Evolutionary conservation across 2,888 invertebrate genomes (phyloP).

Genomic region (Lasioglossum figueresi): DNA sequence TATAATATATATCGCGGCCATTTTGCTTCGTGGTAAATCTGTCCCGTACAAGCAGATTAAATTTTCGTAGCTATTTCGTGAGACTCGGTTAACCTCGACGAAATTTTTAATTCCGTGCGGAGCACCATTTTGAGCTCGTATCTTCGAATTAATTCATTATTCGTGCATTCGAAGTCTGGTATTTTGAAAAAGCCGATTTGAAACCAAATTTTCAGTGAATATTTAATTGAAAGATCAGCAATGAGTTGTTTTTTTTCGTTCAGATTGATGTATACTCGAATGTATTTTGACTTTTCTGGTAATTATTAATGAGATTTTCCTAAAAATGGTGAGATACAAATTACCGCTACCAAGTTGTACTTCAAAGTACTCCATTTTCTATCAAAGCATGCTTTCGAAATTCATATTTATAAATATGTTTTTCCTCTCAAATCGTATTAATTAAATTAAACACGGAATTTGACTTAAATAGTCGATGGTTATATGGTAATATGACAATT

Average conservation of each 20-base stretch:
- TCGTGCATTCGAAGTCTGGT: background rate
- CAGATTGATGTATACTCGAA: background rate
- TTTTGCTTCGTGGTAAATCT: background rate
- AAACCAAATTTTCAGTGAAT: background rate
- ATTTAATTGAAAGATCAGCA: background rate
- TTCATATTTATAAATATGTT: background rate
- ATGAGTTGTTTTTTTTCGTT: background rate
- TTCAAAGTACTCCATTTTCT: background rate
- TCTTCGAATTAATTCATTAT: background rate
- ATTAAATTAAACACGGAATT: background rate
- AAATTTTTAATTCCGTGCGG: background rate
- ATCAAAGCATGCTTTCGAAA: background rate
- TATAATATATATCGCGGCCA: background rate
- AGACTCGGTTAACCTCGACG: background rate
- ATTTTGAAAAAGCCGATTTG: background rate
- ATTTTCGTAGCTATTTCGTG: background rate
- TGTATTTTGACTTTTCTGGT: background rate
- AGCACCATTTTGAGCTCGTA: background rate
- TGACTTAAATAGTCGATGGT: background rate
- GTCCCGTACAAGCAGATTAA: background rate
- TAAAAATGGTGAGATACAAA: background rate
- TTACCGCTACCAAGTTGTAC: background rate
- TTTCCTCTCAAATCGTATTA: background rate
- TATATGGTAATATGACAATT: background rate
- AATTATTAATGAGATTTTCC: background rate